A percentile compares a stretch with the other conserved stretches of the same genome.
phyloP scores from a whole-genome alignment of 2,113 vertebrate genomes.

The Aramus guarauna region DNA sequence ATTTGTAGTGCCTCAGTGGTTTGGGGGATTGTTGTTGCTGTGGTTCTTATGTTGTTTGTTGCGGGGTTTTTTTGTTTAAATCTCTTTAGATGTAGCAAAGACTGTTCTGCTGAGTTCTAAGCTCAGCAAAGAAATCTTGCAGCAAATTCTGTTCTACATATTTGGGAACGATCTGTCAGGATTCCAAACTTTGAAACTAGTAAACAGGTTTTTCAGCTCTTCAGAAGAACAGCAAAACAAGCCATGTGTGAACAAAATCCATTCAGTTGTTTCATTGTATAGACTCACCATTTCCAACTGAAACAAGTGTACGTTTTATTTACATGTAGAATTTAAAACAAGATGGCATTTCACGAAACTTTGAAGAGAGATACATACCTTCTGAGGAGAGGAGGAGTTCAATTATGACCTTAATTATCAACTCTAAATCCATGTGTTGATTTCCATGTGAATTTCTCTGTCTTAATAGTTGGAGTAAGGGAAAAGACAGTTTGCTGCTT shows the following conservation, averaged over 20 bases:
- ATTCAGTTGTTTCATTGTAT: neutral
- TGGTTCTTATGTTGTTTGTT: neutral
- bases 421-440: neutral
- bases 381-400: neutral
- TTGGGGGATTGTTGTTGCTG: neutral
- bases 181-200: neutral
- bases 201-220: neutral
- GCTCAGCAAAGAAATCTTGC: neutral
- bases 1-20: neutral
- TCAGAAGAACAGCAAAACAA: neutral
- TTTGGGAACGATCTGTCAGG: neutral
- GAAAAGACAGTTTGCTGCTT: neutral
- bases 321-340: neutral
- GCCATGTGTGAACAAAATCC: neutral
- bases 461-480: neutral
- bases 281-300: neutral
- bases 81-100: neutral
- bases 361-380: accelerated
- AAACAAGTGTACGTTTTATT: neutral
- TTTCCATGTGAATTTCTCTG: neutral
- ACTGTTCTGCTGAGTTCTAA: neutral
- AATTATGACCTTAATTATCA: neutral
- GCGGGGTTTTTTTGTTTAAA: neutral
- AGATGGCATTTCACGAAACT: neutral
- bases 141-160: neutral